Evolutionary conservation across 2,113 vertebrate species (phyloP), one percentile per base, ranked within the genome.

Genomic region (Podiceps cristatus): DNA sequence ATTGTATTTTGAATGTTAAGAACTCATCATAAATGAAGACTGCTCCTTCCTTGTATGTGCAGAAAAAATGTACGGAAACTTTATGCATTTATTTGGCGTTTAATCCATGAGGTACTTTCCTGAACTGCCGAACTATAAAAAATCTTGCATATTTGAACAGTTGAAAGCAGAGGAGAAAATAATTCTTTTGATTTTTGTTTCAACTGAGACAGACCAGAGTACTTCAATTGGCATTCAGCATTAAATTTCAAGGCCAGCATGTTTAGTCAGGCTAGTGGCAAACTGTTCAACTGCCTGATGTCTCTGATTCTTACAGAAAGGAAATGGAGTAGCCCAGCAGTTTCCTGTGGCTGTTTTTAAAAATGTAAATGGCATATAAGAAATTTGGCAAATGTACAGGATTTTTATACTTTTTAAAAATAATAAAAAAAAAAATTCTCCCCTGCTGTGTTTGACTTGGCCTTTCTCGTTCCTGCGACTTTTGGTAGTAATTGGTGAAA

Each of bases 391-490:
- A 62, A 66, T 85, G 78, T 93, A 94, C 86, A 90, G 72, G 50
- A 73, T 59, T 96, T 97, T 96, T 96, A 58, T 97, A 96, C 72
- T 93, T 93, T 7, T 28, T 7, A 63, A 90, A 90, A 53, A 71
- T 71, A 60, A 59, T 71, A 45, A 44, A 60, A n/a, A 86, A 63
- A 35, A 86, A 9, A 53, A 10, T 44, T 45, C 27, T 86, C 79
- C 29, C n/a, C 55, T 83, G 11, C 28, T 68, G 31, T 88, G 23
- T 96, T 93, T 92, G 67, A 69, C 35, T 86, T 86, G 53, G n/a
- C 25, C 29, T 94, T 90, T 85, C 40, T 92, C 17, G 47, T 93
- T 81, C 29, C 37, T 75, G 42, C 3, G 29, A 49, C n/a, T 93
- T 67, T 35, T 44, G 59, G 24, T 75, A 60, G 18, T 74, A 92